A percentile compares a stretch with the other conserved stretches of the same genome.
These are phyloP conservation scores for Dendrocincla fuliginosa DNA, from an alignment of 2,797 vertebrate genomes.

Conservation along the genomic window DNA sequence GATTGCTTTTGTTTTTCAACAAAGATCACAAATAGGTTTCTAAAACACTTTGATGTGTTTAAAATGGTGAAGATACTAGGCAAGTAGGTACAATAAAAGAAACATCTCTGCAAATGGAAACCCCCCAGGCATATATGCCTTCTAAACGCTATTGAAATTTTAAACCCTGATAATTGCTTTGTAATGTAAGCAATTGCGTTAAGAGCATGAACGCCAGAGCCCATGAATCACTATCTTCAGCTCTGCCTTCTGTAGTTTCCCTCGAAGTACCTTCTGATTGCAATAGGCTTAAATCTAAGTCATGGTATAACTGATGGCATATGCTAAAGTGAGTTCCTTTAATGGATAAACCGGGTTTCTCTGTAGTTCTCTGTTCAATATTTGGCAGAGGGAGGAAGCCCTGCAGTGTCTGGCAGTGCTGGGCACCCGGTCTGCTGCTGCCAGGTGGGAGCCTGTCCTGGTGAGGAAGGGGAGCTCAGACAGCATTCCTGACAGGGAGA, in stretches of 20 bases:
- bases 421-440: fast-evolving
- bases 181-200: slow-evolving; percentile 46
- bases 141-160: slow-evolving; percentile 31
- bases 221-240: not conserved
- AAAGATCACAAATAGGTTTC: slow-evolving; percentile 15
- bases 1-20: slow-evolving; percentile 27
- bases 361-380: not conserved
- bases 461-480: fast-evolving
- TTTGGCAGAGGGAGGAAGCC: not conserved
- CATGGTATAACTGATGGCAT: too few relatives aligned
- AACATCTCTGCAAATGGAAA: slow-evolving; percentile 20
- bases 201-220: not conserved
- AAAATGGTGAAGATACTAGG: not conserved
- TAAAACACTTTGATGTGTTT: not conserved
- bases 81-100: slow-evolving; percentile 45
- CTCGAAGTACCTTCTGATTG: not conserved
- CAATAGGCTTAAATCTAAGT: not conserved
- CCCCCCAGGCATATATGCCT: not conserved
- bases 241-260: not conserved
- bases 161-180: slow-evolving; percentile 46
- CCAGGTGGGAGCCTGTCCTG: not conserved
- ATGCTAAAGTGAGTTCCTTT: not conserved
- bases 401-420: fast-evolving
- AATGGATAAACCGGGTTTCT: not conserved
- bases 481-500: not conserved